Percentiles rank a stretch among this genome's conserved stretches.
phyloP scores from a whole-genome alignment of 2,888 invertebrate species.

The Torymus auratus region DNA sequence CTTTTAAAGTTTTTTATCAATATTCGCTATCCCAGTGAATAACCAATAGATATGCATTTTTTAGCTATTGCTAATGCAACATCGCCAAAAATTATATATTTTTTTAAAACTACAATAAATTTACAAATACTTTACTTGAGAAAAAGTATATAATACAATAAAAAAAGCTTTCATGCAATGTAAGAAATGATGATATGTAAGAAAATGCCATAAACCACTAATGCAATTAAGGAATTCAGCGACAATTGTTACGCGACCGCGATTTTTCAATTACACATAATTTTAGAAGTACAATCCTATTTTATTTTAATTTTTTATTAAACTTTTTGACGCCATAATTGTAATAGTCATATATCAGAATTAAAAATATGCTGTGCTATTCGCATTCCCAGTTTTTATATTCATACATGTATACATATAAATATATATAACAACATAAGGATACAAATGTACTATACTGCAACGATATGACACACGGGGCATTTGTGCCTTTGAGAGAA shows the following conservation, averaged over 20 bases:
- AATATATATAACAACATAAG: constrained; percentile 14
- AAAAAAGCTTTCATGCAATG: constrained; percentile 34
- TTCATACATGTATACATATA: constrained; percentile 10
- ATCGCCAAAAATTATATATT: constrained; percentile 46
- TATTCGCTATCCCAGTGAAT: constrained; percentile 27
- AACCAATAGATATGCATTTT: constrained; percentile 27
- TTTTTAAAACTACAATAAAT: constrained; percentile 45
- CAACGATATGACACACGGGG: constrained; percentile 47
- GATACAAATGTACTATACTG: constrained; percentile 50
- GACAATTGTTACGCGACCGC: constrained; percentile 31
- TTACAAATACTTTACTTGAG: constrained; percentile 44
- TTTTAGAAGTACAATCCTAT: constrained; percentile 35
- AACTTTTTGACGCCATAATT: constrained; percentile 31
- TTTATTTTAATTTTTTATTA: constrained; percentile 22
- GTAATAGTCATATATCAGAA: constrained; percentile 36
- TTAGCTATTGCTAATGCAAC: constrained; percentile 36
- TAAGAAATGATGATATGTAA: constrained; percentile 12
- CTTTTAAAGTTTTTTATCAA: constrained; percentile 38
- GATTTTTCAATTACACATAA: constrained; percentile 25
- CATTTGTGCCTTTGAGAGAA: constrained; percentile 58
- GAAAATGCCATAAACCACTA: constrained; percentile 56
- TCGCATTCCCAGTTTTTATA: constrained; percentile 58
- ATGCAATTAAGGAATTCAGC: constrained; percentile 52
- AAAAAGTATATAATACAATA: constrained; percentile 12
- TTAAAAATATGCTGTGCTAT: constrained; percentile 56